Conservation (phyloP, 2,888 invertebrate species). For the Drosophila mercatorum region DNA sequence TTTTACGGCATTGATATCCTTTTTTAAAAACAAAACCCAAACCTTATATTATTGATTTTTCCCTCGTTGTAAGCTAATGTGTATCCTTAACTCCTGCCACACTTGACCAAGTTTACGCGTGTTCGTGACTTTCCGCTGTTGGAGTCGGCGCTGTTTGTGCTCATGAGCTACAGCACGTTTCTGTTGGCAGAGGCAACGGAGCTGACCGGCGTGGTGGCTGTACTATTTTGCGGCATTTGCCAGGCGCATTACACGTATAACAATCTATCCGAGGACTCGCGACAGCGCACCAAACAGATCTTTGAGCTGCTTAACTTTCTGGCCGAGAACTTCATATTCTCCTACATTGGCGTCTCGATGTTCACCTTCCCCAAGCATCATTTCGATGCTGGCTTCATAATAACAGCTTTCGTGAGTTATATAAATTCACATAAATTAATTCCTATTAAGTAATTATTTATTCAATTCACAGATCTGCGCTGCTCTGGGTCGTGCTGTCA, state of each 20-base stretch:
- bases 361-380: constrained; percentile 98
- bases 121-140: constrained; percentile 97
- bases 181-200: constrained; percentile 98
- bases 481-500: constrained; percentile 94
- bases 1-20: constrained; percentile 96
- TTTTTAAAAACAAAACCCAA: constrained; percentile 84
- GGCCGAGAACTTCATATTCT: constrained; percentile 99
- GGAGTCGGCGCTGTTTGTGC: constrained; percentile 97
- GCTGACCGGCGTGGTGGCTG: constrained; percentile 98
- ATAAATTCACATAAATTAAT: not conserved
- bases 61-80: not conserved
- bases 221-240: constrained; percentile 98
- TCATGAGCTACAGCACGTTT: constrained; percentile 99
- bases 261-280: constrained; percentile 94
- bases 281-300: constrained; percentile 94
- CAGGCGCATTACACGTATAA: constrained; percentile 99
- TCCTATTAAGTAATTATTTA: not conserved
- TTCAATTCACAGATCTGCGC: constrained; percentile 90
- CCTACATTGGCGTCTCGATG: constrained; percentile 99
- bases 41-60: not conserved
- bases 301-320: constrained; percentile 97
- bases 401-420: constrained; percentile 93
- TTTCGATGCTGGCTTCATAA: constrained; percentile 96
- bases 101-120: constrained; percentile 97
- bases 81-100: constrained; percentile 81